These are phyloP conservation scores for Perognathus longimembris DNA, from an alignment of 2,113 vertebrate genomes.

Conservation along the genomic window DNA sequence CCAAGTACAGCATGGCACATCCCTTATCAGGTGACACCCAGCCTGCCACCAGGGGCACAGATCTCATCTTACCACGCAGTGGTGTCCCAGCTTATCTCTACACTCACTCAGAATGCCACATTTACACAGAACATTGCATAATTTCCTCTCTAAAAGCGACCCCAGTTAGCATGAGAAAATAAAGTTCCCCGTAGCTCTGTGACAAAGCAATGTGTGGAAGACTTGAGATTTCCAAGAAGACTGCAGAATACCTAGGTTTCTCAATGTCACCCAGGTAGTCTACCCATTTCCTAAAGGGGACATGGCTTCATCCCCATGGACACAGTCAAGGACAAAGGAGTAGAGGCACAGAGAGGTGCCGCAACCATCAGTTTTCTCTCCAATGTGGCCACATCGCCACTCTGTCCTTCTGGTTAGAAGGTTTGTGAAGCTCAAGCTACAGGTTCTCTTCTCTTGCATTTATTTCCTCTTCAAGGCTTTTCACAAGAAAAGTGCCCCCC, in stretches of 20 bases:
- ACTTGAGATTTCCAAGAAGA: conserved; percentile 78
- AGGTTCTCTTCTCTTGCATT: conserved; percentile 1
- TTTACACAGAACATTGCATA: conserved; percentile 75
- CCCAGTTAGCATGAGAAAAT: conserved; percentile 72
- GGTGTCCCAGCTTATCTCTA: conserved; percentile 68
- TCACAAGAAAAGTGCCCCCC: not conserved
- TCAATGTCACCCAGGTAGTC: not conserved
- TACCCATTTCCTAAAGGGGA: not conserved
- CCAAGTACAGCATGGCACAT: conserved; percentile 67
- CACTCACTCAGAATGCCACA: conserved; percentile 58
- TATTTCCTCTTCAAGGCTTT: conserved; percentile 26
- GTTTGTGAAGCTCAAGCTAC: not conserved
- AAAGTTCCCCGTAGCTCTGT: conserved; percentile 70
- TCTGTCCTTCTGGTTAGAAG: not conserved
- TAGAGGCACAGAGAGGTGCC: too few species aligned
- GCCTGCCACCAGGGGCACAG: conserved; percentile 54
- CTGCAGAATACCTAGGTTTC: conserved; percentile 51
- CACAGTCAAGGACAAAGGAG: not conserved
- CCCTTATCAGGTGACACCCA: conserved; percentile 65
- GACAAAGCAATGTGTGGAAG: conserved; percentile 57
- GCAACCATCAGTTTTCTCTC: not conserved
- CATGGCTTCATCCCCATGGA: not conserved
- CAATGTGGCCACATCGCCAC: not conserved
- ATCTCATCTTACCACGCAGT: conserved; percentile 59
- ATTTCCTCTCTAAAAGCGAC: conserved; percentile 74